These are phyloP conservation scores for Scelioninae gen. 2 DNA, from an alignment of 2,888 invertebrate species.

Conservation along the genomic window DNA sequence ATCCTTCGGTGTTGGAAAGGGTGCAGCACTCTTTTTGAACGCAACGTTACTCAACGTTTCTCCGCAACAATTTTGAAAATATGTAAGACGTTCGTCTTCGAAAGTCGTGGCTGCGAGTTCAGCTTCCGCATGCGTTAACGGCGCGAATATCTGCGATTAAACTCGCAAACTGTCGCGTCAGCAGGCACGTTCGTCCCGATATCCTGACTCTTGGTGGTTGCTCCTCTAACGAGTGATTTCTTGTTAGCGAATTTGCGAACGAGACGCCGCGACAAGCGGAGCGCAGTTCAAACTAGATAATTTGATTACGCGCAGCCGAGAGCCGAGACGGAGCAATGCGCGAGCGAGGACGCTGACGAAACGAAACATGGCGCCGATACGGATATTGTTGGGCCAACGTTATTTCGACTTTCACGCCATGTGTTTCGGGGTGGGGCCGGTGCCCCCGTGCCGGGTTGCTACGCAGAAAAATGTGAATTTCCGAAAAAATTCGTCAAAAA, in stretches of 20 bases:
- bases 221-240: constrained; percentile 17
- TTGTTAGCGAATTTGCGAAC: constrained; percentile 21
- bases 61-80: neutral
- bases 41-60: too few species aligned
- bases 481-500: too few species aligned
- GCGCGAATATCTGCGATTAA: constrained; percentile 15
- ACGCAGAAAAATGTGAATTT: too few species aligned
- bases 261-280: neutral
- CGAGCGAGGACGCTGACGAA: constrained; percentile 26
- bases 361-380: constrained; percentile 13
- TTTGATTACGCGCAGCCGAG: constrained; percentile 13
- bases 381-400: constrained; percentile 64
- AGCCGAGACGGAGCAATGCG: constrained; percentile 14
- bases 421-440: too few species aligned
- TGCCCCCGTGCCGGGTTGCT: too few species aligned
- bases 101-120: neutral
- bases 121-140: neutral
- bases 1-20: too few species aligned
- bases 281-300: constrained; percentile 27
- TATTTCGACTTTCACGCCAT: constrained; percentile 60
- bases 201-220: neutral
- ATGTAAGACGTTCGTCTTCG: neutral
- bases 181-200: neutral
- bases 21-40: too few species aligned
- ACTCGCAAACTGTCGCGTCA: constrained; percentile 11